Evolutionary conservation across 2,113 vertebrate species (phyloP).

Genomic region (Platanista minor): DNA sequence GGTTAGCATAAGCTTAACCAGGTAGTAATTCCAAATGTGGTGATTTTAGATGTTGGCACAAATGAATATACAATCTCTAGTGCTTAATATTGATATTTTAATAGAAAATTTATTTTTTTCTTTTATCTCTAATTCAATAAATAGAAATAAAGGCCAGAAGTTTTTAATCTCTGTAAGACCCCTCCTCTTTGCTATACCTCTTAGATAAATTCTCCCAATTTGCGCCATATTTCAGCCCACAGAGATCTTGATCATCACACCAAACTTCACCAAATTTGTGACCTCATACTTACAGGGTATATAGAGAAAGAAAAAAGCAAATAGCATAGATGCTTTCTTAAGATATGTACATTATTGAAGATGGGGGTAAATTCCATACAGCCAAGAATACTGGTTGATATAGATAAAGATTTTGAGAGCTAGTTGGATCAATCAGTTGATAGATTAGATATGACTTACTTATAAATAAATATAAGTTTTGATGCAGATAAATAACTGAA

Average conservation of each 20-base stretch:
- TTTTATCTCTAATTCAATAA: not conserved
- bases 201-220: not conserved
- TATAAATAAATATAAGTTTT: not conserved
- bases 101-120: not conserved
- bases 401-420: not conserved
- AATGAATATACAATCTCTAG: not conserved
- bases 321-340: not conserved
- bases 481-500: not conserved
- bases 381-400: not conserved
- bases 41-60: not conserved
- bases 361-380: not conserved
- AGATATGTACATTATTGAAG: not conserved
- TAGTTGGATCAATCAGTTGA: not conserved
- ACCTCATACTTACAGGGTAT: not conserved
- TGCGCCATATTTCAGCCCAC: not conserved
- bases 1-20: not conserved
- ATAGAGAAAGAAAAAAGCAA: not conserved
- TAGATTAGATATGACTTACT: not conserved
- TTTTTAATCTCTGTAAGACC: not conserved
- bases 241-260: not conserved
- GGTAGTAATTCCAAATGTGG: not conserved
- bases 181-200: not conserved
- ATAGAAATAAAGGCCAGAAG: not conserved
- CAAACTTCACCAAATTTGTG: not conserved
- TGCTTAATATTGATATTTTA: not conserved